Base-by-base conservation (phyloP, 2,888 invertebrate species). In the Cotesia congregata region DNA sequence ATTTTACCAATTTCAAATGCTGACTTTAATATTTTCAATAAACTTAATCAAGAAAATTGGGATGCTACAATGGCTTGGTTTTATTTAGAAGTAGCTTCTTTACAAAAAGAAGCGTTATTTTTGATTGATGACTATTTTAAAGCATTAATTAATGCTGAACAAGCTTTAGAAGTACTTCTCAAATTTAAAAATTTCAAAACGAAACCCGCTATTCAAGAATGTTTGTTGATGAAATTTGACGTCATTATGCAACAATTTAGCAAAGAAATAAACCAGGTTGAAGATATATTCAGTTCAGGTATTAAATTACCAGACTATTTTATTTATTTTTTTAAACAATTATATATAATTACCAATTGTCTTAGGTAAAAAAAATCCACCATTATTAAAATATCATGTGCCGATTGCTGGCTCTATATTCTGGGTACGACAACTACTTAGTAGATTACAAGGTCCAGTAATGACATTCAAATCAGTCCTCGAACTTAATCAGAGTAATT, bases 81-180 rank as follows among this genome's bases (percentile, higher is more conserved):
- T 86, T 93, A 95, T 89, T 92, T 91, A 30, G 95, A 96, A 85
- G 94, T 97, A 0, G 88, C 90, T 0, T 91, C 91, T 79, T 90
- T 97, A 41, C 97, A 98, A 87, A 92, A 92, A 2, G 96, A 97
- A 84, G 96, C 97, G 0, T 95, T 94, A 85, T 92, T 91, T 79
- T 96, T 97, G 83, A 96, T 98, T 78, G 96, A 97, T 86, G 93
- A 95, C 84, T 95, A 96, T 80, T 97, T 98, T 86, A 94, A 93
- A 76, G 94, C 94, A 76, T 90, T 97, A 67, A 94, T 95, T 73
- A 94, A 94, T 6, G 94, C 97, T 0, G 95, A 97, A 87, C 93
- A 94, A 83, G 97, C 97, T 0, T 90, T 98, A 70, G 92, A 93
- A 38, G 93, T 97, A 86, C 91, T 98, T 0, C 89, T 94, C 41